phyloP scores from a whole-genome alignment of 2,113 vertebrate species.

The Canis aureus region DNA sequence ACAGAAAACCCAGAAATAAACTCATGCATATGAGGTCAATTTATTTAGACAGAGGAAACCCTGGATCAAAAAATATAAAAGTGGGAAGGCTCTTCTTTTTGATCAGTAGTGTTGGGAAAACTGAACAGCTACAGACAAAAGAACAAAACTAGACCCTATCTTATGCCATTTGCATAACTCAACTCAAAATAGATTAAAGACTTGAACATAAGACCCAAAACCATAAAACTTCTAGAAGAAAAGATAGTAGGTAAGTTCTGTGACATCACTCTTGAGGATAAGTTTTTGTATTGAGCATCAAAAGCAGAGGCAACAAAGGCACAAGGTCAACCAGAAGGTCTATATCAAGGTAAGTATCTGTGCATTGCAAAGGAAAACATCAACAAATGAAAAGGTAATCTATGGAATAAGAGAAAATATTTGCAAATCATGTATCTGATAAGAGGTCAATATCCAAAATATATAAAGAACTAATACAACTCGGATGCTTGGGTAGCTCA shows the following conservation, averaged over 20 bases:
- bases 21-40: too few relatives aligned
- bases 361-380: not conserved
- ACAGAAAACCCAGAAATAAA: too few relatives aligned
- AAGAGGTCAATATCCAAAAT: not conserved
- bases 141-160: not conserved
- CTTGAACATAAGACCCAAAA: not conserved
- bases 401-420: not conserved
- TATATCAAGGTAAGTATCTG: not conserved
- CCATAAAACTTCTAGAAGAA: not conserved
- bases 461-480: not conserved
- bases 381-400: not conserved
- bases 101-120: not conserved
- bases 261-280: not conserved
- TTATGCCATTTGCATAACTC: not conserved
- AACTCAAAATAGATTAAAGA: not conserved
- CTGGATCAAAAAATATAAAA: not conserved
- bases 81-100: not conserved
- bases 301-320: not conserved
- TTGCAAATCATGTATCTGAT: not conserved
- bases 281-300: not conserved
- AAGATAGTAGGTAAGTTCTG: not conserved
- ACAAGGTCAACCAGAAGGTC: not conserved
- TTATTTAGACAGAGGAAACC: too few relatives aligned
- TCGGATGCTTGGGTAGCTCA: too few relatives aligned
- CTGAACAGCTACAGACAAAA: not conserved